Evolutionary conservation across 2,888 invertebrate genomes (phyloP), one percentile per base, ranked within the genome.

Genomic region (Nyleta sp.): DNA sequence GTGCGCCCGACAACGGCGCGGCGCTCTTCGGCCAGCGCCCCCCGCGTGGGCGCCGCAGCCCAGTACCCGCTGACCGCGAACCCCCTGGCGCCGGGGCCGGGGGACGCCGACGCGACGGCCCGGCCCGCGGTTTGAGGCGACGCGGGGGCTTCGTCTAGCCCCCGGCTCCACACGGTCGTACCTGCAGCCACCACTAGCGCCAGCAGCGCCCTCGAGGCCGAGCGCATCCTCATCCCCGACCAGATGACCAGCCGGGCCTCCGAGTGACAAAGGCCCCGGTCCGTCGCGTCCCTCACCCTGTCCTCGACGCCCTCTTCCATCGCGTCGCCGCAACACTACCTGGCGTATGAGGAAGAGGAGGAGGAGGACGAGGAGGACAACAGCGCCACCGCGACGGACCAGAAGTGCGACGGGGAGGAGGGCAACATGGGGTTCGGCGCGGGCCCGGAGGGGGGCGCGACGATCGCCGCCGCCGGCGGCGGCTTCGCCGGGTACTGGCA

Each of bases 1-100:
- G 2, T 7, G 28, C 28, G 28, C 28, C 28, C 2, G 2, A 7
- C 85, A 94, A 94, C 81, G 92, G 95, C 85, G 93, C 95, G 62
- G 93, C 95, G 62, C 95, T 95, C 91, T 95, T 95, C 91, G 95
- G 94, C 78, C 86, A 85, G 0, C 84, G 90, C 42, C 86, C 90
- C 2, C 87, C 89, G 2, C 87, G 88, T 0, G 86, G 87, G 0
- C 79, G 90, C 4, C 89, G 88, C 81, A 89, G 90, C 18, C 71
- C 90, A 90, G 48, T 90, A 90, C 81, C 88, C 89, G 0, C 35
- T 90, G 5, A 89, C 88, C 52, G 87, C 90, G 2, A 90, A 90
- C 74, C 90, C 90, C 2, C 90, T 90, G 0, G 87, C 90, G 3
- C 90, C 90, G 0, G 87, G 87, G 18, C 80, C 88, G n/a, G 90